phyloP scores from a whole-genome alignment of 2,113 vertebrate genomes.

The Eudorcas thomsonii region DNA sequence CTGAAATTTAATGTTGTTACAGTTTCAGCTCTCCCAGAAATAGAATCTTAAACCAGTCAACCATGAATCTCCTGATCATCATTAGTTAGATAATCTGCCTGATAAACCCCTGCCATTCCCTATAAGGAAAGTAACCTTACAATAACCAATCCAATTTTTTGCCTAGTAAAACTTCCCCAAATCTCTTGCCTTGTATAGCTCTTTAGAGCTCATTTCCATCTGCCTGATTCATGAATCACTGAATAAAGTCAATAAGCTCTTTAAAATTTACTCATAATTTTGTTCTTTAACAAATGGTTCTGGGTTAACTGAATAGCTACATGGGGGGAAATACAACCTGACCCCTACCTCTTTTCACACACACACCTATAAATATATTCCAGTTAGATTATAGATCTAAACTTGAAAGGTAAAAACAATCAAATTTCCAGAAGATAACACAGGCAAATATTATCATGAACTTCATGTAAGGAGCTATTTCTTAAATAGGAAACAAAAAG shows the following conservation, averaged over 20 bases:
- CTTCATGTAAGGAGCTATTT: not conserved
- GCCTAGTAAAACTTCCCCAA: not conserved
- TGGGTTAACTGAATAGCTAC: not conserved
- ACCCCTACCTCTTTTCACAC: not conserved
- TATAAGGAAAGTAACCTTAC: not conserved
- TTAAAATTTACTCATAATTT: not conserved
- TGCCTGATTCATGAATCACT: not conserved
- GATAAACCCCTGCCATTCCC: not conserved
- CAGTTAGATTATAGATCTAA: not conserved
- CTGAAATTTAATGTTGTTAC: not conserved
- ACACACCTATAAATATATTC: not conserved
- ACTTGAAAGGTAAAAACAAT: not conserved
- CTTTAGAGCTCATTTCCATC: not conserved
- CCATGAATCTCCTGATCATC: not conserved
- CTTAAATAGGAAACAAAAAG: conserved; percentile 16
- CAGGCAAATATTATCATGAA: not conserved
- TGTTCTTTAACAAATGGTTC: not conserved
- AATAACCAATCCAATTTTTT: not conserved
- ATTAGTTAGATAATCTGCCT: not conserved
- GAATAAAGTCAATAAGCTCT: not conserved
- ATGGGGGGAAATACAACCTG: not conserved
- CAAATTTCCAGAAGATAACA: not conserved
- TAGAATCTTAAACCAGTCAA: not conserved
- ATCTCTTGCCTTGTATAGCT: not conserved
- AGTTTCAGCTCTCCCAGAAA: not conserved